Base-by-base conservation (phyloP, 2,797 vertebrate species). In the Allobates femoralis region DNA sequence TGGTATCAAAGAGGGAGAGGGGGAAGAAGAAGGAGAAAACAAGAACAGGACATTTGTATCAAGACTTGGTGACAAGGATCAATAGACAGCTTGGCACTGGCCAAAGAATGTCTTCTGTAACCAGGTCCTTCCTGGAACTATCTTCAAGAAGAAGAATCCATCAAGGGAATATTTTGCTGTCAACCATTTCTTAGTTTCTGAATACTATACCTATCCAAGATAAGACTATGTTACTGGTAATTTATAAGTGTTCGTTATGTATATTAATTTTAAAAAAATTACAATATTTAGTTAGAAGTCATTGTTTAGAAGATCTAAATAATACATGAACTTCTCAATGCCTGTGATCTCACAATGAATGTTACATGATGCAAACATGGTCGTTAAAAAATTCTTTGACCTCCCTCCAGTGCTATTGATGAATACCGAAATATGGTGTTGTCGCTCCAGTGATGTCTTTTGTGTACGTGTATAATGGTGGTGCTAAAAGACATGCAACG, bases 401-500 rank as follows among this genome's bases (percentile, higher is more conserved):
- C 50, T 28, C 46, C 60, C 15, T 2, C 41, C 41, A 46, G 15
- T 53, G 30, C 60, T 69, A 51, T 56, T 55, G 21, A 71, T 41
- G 67, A 55, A 58, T 16, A 83, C 3, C 28, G 19, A 56, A 32
- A 55, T 41, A 56, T 74, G 21, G 12, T 16, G 16, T 50, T 81
- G 18, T 50, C 21, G 37, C 5, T 37, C 62, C 50, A 34, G 26
- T 32, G 30, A 23, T 51, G 64, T 66, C 41, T 30, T 28, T 28
- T 71, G 64, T 67, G 64, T 19, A 32, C 67, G 50, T 51, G 26
- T 53, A 32, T 77, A 6, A 28, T 69, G 46, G 53, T 69, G 53
- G 77, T 62, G 66, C 50, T 60, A 74, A 86, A 18, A 46, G 76
- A 85, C 76, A 71, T 60, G 53, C 37, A 50, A 51, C 12, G 34